phyloP scores from a whole-genome alignment of 2,113 vertebrate genomes.

The Leucoraja erinaceus region DNA sequence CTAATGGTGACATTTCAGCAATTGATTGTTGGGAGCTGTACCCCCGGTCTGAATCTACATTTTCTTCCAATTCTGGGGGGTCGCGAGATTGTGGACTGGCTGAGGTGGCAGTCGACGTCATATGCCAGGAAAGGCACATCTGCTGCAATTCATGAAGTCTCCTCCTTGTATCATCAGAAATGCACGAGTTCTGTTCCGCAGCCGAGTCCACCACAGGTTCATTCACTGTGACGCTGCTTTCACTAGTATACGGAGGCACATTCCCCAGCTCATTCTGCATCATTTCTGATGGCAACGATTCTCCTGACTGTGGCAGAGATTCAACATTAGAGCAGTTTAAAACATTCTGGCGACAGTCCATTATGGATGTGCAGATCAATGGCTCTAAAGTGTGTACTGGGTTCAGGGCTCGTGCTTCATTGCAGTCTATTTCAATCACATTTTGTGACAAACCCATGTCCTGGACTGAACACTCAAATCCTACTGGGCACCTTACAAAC shows the following conservation, averaged over 20 bases:
- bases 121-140: conserved; percentile 47
- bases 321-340: background rate
- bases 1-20: conserved; percentile 41
- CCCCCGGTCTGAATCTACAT: conserved; percentile 76
- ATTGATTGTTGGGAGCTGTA: conserved; percentile 73
- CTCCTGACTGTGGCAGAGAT: background rate
- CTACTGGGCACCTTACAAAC: background rate
- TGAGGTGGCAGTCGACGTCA: conserved; percentile 34
- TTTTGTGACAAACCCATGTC: background rate
- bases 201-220: conserved; percentile 29
- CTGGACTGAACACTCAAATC: background rate
- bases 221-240: conserved; percentile 40
- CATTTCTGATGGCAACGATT: conserved; percentile 18
- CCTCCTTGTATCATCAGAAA: conserved; percentile 41
- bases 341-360: background rate
- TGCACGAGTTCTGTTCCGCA: background rate
- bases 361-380: background rate
- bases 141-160: conserved; percentile 47
- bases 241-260: background rate
- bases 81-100: background rate
- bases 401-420: background rate
- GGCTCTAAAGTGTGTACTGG: background rate
- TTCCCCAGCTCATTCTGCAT: background rate
- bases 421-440: conserved; percentile 7
- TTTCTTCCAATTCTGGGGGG: background rate